Percentiles rank a stretch among this genome's conserved stretches.
Conservation (phyloP, 2,113 vertebrate genomes). For the Salvator merianae region DNA sequence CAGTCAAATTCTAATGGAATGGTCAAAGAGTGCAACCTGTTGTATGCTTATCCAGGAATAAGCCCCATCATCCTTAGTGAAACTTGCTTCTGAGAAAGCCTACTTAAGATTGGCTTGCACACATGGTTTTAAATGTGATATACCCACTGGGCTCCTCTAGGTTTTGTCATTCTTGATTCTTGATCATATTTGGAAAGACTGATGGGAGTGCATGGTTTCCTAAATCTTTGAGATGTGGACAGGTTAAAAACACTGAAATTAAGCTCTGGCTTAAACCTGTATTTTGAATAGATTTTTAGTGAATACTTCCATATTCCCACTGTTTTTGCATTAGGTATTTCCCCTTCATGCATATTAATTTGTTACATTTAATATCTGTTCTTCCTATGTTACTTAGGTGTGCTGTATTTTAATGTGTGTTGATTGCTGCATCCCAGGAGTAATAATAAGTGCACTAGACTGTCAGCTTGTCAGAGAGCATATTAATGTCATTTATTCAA, state of each 20-base stretch:
- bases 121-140: background rate
- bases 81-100: background rate
- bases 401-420: background rate
- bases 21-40: background rate
- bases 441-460: conserved; percentile 13
- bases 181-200: background rate
- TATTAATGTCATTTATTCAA: conserved; percentile 19
- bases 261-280: background rate
- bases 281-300: background rate
- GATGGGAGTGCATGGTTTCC: background rate
- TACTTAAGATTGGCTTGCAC: background rate
- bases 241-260: background rate
- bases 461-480: background rate
- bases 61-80: background rate
- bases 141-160: background rate
- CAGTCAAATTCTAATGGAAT: background rate
- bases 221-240: background rate
- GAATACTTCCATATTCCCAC: background rate
- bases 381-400: background rate
- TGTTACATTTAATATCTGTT: background rate
- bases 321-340: background rate
- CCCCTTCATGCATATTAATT: background rate
- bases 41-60: background rate
- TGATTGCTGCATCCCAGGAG: conserved; percentile 10
- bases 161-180: background rate